These are phyloP conservation scores for Dolomedes plantarius DNA, from an alignment of 2,888 invertebrate genomes.

Conservation along the genomic window DNA sequence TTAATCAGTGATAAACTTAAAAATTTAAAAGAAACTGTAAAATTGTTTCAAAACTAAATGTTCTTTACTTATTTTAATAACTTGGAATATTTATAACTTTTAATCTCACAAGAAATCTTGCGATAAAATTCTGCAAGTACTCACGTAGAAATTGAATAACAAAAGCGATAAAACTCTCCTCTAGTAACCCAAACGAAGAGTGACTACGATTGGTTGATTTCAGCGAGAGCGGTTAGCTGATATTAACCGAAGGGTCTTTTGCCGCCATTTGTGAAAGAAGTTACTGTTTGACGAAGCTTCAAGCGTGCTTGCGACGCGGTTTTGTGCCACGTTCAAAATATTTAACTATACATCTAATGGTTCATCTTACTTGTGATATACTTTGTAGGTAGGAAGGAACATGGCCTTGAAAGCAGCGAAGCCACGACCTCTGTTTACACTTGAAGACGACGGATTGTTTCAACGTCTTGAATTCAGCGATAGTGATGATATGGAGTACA, in stretches of 20 bases:
- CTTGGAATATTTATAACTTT: too few relatives aligned
- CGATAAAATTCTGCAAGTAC: too few relatives aligned
- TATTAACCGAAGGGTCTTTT: not conserved
- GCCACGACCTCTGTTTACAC: slow-evolving; percentile 30
- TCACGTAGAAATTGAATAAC: not conserved
- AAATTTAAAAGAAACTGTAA: too few relatives aligned
- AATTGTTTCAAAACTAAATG: too few relatives aligned
- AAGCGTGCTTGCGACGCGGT: not conserved
- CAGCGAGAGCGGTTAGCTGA: slow-evolving; percentile 20
- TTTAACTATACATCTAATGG: not conserved
- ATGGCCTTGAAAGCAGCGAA: not conserved
- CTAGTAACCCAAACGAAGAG: not conserved
- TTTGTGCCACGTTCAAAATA: not conserved
- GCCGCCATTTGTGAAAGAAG: slow-evolving; percentile 43
- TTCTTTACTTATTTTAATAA: too few relatives aligned
- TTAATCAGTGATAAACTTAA: too few relatives aligned
- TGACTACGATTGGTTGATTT: slow-evolving; percentile 31
- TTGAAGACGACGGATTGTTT: slow-evolving; percentile 52
- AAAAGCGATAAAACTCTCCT: not conserved
- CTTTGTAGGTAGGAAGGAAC: not conserved
- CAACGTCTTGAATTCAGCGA: slow-evolving; percentile 45
- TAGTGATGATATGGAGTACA: slow-evolving; percentile 2
- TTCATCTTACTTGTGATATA: not conserved
- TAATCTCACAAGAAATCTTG: too few relatives aligned
- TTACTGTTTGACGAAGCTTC: not conserved